phyloP scores from a whole-genome alignment of 2,888 invertebrate genomes.

The Rhamphomyia laevipes region DNA sequence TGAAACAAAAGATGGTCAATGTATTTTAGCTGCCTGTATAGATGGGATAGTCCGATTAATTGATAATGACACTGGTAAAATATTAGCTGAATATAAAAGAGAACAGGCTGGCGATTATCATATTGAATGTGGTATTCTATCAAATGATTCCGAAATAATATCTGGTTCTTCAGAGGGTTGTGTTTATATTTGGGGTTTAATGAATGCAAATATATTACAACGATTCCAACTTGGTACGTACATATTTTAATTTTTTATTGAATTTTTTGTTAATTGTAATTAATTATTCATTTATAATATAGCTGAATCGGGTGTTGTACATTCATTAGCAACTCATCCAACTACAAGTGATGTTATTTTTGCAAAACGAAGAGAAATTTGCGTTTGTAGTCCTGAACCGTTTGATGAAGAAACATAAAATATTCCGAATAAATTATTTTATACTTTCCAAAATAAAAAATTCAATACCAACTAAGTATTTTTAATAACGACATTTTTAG shows the following conservation, averaged over 20 bases:
- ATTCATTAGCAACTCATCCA: slow-evolving; percentile 75
- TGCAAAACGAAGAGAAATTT: slow-evolving; percentile 31
- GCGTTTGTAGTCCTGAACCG: slow-evolving; percentile 19
- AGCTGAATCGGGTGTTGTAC: slow-evolving; percentile 48
- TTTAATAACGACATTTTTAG: too few relatives aligned
- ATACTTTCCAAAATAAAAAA: too few relatives aligned
- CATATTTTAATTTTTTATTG: slow-evolving; percentile 12
- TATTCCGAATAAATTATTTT: too few relatives aligned
- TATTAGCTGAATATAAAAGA: slow-evolving; percentile 69
- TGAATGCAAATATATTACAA: slow-evolving; percentile 52
- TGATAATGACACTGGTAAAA: slow-evolving; percentile 75
- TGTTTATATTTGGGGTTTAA: slow-evolving; percentile 64
- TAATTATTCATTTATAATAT: slow-evolving; percentile 1
- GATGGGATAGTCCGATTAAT: slow-evolving; percentile 74
- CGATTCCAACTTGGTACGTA: slow-evolving; percentile 28
- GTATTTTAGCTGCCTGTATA: slow-evolving; percentile 72
- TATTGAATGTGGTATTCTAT: slow-evolving; percentile 76
- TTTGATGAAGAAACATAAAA: too few relatives aligned
- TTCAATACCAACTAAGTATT: too few relatives aligned
- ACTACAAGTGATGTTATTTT: slow-evolving; percentile 33
- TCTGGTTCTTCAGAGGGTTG: slow-evolving; percentile 81
- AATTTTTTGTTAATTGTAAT: neutral
- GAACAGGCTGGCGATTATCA: slow-evolving; percentile 63
- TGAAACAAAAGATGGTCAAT: slow-evolving; percentile 88
- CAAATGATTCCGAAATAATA: slow-evolving; percentile 73